Conservation (phyloP, 2,888 invertebrate species). For the Phyllotreta striolata region DNA sequence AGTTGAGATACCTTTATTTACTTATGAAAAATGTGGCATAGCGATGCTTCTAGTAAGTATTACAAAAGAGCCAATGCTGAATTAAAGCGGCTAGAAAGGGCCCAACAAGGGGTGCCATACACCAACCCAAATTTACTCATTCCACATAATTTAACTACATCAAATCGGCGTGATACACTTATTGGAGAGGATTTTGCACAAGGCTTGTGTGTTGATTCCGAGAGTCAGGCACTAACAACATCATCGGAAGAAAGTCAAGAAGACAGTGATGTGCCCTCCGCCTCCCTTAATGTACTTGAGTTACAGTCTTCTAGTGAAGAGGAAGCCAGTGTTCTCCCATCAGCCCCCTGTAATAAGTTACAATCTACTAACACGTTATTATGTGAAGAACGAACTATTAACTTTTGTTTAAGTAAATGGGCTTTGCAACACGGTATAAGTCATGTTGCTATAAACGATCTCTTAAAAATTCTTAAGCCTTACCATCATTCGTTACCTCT, state of each 20-base stretch:
- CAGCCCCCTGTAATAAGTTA: neutral
- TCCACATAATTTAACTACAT: slow-evolving; percentile 12
- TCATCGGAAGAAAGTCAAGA: slow-evolving; percentile 10
- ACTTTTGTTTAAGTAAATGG: slow-evolving; percentile 7
- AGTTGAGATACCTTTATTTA: slow-evolving; percentile 9
- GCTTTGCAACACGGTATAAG: slow-evolving; percentile 14
- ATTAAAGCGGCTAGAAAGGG: slow-evolving; percentile 3
- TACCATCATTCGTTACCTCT: slow-evolving; percentile 20
- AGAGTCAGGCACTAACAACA: neutral
- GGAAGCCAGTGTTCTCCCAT: neutral
- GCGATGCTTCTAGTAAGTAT: slow-evolving; percentile 8
- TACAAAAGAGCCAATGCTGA: neutral
- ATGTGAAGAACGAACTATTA: slow-evolving; percentile 10
- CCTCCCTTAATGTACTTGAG: slow-evolving; percentile 6
- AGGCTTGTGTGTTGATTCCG: neutral
- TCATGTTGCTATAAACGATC: slow-evolving; percentile 15
- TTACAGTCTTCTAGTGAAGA: slow-evolving; percentile 13
- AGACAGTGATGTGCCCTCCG: slow-evolving; percentile 3
- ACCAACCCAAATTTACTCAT: slow-evolving; percentile 11
- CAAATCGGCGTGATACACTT: slow-evolving; percentile 7
- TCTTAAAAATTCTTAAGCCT: neutral
- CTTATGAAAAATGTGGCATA: slow-evolving; percentile 9
- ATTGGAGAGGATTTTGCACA: neutral
- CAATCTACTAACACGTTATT: slow-evolving; percentile 3
- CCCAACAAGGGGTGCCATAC: slow-evolving; percentile 2